Evolutionary conservation across 2,888 invertebrate species (phyloP), one percentile per base, ranked within the genome.

Genomic region (Dryadula phaetusa): DNA sequence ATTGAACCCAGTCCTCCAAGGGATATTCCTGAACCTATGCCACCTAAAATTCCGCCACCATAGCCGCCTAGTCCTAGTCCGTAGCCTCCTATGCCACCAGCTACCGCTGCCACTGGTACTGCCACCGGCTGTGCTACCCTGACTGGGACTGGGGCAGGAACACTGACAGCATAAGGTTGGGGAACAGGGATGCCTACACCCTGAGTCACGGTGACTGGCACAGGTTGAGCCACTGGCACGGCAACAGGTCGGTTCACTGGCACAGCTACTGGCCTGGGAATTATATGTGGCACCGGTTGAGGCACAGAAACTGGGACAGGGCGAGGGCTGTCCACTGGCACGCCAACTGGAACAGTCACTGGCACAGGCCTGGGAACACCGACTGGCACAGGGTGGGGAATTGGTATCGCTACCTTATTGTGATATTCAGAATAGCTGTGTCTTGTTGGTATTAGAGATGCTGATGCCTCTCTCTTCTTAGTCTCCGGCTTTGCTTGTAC

Each of bases 241-340:
- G 94, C 92, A 65, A 93, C 93, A 0, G 94, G 94, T 68, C 94
- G 86, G 54, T 94, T 93, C 0, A 94, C 85, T 2, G 93, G 88
- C 1, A 93, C 86, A 0, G 93, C 90, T 0, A 90, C 75, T 0
- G 93, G 91, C 47, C 93, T 77, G 1, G 86, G 84, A 8, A 93
- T 85, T 2, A 86, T 75, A 20, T 89, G 85, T 0, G 92, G 79
- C 12, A 93, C 84, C 5, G 93, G 92, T 25, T 93, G 92, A 0
- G 93, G 93, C 1, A 93, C 81, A 0, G 76, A 54, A 1, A 87
- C 83, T 1, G 81, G 82, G 0, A 85, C 84, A 0, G 87, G 87
- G 49, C 88, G 82, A 0, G 89, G 86, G 3, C 84, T 82, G 53
- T 88, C 85, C 0, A 94, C 90, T 6, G 93, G 93, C 7, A 94